phyloP scores from a whole-genome alignment of 2,797 vertebrate genomes.

The Helostoma temminkii region DNA sequence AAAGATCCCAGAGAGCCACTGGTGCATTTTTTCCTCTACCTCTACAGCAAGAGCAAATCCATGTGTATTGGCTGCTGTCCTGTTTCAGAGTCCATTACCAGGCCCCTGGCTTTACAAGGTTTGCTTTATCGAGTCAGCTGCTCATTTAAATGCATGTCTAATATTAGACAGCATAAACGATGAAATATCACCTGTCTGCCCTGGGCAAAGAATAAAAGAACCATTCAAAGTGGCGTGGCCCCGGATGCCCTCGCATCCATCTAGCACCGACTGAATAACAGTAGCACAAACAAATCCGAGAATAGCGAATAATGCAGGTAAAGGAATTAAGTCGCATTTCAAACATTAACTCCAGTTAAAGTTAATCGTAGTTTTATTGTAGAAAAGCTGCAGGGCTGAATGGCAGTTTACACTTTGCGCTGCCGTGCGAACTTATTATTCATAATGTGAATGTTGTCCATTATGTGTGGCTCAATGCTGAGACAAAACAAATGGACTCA shows the following conservation, averaged over 20 bases:
- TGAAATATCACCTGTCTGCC: conserved; percentile 66
- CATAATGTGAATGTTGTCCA: not conserved
- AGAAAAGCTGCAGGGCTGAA: conserved; percentile 13
- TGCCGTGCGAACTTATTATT: not conserved
- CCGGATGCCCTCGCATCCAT: conserved; percentile 55
- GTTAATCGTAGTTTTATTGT: conserved; percentile 15
- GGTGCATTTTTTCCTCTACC: not conserved
- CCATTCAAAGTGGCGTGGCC: conserved; percentile 59
- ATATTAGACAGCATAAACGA: conserved; percentile 63
- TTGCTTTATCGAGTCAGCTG: conserved; percentile 48
- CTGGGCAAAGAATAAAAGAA: conserved; percentile 52
- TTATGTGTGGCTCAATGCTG: conserved; percentile 38
- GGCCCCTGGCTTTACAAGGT: conserved; percentile 36
- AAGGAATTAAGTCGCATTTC: not conserved
- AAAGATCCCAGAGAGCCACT: conserved; percentile 8
- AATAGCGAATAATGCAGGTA: too few relatives aligned
- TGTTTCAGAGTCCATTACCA: conserved; percentile 59
- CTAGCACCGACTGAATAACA: conserved; percentile 21
- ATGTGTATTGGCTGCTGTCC: conserved; percentile 17
- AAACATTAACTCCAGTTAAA: conserved; percentile 22
- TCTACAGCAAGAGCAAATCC: conserved; percentile 30
- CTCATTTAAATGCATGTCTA: conserved; percentile 73
- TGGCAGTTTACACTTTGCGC: not conserved
- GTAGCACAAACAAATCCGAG: too few relatives aligned
- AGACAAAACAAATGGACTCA: conserved; percentile 4